Conservation (phyloP, 2,797 vertebrate genomes). For the Sebastes glaucus region DNA sequence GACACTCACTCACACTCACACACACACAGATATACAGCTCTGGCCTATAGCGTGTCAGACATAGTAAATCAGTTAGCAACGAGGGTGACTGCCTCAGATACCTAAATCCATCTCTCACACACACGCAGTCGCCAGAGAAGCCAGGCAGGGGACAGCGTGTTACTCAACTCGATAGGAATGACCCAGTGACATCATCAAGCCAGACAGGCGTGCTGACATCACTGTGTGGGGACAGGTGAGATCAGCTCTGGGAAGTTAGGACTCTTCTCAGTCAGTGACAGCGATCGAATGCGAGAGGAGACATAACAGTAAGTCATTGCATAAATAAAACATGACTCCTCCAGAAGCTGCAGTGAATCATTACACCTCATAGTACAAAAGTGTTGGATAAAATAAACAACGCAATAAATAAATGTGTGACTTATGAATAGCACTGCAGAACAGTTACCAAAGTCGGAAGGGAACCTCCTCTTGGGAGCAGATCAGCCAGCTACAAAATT, state of each 20-base stretch:
- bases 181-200: slow-evolving; percentile 71
- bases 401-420: background rate
- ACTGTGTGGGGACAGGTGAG: slow-evolving; percentile 53
- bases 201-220: slow-evolving; percentile 56
- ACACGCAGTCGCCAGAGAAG: slow-evolving; percentile 39
- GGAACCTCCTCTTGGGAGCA: background rate
- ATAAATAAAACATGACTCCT: slow-evolving; percentile 26
- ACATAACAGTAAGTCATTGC: slow-evolving; percentile 4
- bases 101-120: slow-evolving; percentile 31
- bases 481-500: background rate
- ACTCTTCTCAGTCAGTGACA: slow-evolving; percentile 39
- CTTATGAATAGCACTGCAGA: background rate
- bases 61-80: slow-evolving; percentile 61
- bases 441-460: background rate
- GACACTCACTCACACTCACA: background rate
- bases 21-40: slow-evolving; percentile 22
- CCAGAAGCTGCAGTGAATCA: slow-evolving; percentile 3
- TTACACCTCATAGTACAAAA: background rate
- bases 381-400: background rate
- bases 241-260: slow-evolving; percentile 49
- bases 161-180: slow-evolving; percentile 67
- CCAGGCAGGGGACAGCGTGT: slow-evolving; percentile 31
- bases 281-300: slow-evolving; percentile 12
- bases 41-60: slow-evolving; percentile 43
- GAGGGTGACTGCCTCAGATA: slow-evolving; percentile 42